Base-by-base conservation (phyloP, 2,113 vertebrate genomes). In the Xyrauchen texanus region DNA sequence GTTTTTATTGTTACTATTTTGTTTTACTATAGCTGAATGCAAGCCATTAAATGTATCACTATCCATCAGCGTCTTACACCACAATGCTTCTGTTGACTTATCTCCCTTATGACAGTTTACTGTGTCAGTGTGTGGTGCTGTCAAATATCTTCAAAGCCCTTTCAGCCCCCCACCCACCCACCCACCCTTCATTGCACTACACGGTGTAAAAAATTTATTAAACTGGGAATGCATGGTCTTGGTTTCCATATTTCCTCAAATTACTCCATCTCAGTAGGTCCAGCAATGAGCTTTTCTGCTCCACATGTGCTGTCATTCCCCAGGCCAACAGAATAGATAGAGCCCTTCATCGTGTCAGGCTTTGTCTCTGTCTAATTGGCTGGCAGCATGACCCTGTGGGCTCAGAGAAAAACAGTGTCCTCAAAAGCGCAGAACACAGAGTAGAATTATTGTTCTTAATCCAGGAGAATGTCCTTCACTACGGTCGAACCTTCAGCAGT, bases 341-440 rank as follows among this genome's bases (percentile, higher is more conserved):
- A 21, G 42, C 7, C 46, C 46, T 63, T 65, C 44, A 46, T 49
- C 8, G 10, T 49, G 4, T 5, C 11, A 68, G 62, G 34, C 62
- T 66, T 76, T 76, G 62, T 76, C 49, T 76, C 49, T 53, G 49
- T 62, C 68, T 85, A 76, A 78, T 82, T 65, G 66, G 68, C 47
- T 77, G 11, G 15, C 9, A 12, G 12, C 53, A 60, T 49, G 71
- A 75, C 74, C 74, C 49, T 7, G 21, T 45, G 71, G 60, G n/a
- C 57, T 75, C 16, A 46, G 55, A 68, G 64, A 42, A 67, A 57
- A 72, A 46, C 10, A 34, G 34, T 16, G 55, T 68, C 53, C 62
- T 57, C 34, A 60, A 61, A 53, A 8, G 70, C 12, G 7, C 8
- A 45, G 76, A 16, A 60, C 61, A 66, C 60, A 4, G 49, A 46